Evolutionary conservation across 2,888 invertebrate species (phyloP).

Genomic region (Drosophila fungiperda): DNA sequence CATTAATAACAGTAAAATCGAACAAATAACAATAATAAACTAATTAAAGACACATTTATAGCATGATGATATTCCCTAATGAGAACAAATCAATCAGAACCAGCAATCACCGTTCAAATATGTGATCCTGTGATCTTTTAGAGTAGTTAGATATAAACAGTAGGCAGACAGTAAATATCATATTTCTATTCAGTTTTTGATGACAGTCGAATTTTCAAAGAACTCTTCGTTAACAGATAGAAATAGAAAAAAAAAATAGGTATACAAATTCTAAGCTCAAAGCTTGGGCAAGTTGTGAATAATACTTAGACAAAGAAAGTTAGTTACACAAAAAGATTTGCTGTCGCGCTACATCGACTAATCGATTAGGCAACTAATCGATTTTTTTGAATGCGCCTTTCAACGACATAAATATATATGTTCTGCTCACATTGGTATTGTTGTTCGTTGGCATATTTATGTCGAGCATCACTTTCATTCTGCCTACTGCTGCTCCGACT

Average conservation of each 20-base stretch:
- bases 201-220: neutral
- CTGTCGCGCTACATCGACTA: no score
- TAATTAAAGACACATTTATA: neutral
- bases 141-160: neutral
- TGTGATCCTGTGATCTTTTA: neutral
- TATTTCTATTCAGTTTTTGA: neutral
- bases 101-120: neutral
- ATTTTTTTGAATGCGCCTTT: slow-evolving; percentile 5
- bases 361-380: slow-evolving; percentile 21
- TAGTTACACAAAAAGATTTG: neutral
- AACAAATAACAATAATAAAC: neutral
- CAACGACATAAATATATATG: neutral
- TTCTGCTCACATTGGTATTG: neutral
- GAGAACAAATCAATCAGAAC: neutral
- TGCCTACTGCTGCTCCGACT: neutral
- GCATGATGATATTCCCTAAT: neutral
- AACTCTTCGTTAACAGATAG: neutral
- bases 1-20: neutral
- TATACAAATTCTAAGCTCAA: neutral
- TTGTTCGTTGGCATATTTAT: slow-evolving; percentile 18
- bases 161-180: neutral
- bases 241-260: neutral
- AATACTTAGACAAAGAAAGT: slow-evolving; percentile 17
- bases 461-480: slow-evolving; percentile 39
- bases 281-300: neutral